phyloP scores from a whole-genome alignment of 2,113 vertebrate genomes.

The Capricornis sumatraensis region DNA sequence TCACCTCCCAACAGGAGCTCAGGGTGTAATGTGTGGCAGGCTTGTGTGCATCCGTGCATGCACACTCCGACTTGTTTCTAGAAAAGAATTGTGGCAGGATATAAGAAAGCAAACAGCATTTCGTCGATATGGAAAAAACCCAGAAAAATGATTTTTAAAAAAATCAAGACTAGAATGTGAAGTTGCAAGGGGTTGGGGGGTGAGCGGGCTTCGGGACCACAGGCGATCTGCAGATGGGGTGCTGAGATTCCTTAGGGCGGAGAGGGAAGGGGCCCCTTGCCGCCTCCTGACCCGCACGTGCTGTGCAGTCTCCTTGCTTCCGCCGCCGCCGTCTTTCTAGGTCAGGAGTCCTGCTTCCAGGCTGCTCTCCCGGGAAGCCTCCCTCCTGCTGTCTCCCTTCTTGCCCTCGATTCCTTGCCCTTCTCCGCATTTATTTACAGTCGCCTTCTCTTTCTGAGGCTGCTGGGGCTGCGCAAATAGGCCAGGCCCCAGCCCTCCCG shows the following conservation, averaged over 20 bases:
- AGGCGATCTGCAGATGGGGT: fast-evolving
- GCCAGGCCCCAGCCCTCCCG: neutral
- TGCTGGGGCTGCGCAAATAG: neutral
- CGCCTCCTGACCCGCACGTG: fast-evolving
- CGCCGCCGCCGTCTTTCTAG: neutral
- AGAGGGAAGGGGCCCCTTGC: fast-evolving
- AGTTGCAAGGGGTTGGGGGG: neutral
- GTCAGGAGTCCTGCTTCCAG: neutral
- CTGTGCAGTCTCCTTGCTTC: neutral
- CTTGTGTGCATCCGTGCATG: neutral
- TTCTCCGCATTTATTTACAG: constrained; percentile 26
- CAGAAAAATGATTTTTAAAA: neutral
- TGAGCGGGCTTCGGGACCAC: fast-evolving
- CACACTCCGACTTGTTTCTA: neutral
- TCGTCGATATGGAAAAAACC: neutral
- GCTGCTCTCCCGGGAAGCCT: neutral
- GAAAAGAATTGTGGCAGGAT: neutral
- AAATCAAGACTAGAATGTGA: neutral
- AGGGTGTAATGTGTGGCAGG: fast-evolving
- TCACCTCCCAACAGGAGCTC: fast-evolving
- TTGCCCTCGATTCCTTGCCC: neutral
- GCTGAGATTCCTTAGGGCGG: fast-evolving
- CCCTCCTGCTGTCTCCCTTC: neutral
- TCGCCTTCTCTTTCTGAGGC: neutral
- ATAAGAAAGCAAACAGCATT: neutral